Percentiles rank a stretch among this genome's conserved stretches.
phyloP scores from a whole-genome alignment of 2,888 invertebrate species.

The Athalia rosae region DNA sequence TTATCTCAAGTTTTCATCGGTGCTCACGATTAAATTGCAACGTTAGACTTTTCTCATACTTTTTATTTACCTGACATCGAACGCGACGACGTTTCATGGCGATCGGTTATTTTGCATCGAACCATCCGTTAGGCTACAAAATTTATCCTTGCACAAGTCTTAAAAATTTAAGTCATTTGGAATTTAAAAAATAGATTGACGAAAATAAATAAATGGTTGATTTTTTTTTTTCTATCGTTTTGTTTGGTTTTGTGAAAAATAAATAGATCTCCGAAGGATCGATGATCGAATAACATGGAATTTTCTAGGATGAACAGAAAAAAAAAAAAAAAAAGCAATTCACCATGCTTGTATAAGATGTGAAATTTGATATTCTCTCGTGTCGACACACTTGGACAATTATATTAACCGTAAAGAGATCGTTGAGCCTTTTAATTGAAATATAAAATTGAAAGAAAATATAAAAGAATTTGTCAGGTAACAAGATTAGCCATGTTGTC shows the following conservation, averaged over 20 bases:
- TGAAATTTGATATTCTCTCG: no score
- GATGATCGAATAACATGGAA: conserved; percentile 58
- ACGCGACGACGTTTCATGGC: conserved; percentile 44
- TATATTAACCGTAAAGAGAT: conserved; percentile 63
- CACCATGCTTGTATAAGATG: no score
- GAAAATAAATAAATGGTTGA: conserved; percentile 58
- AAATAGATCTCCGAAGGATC: conserved; percentile 53
- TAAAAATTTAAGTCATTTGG: conserved; percentile 38
- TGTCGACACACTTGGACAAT: conserved; percentile 4
- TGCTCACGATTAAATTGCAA: conserved; percentile 32
- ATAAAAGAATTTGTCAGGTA: conserved; percentile 57
- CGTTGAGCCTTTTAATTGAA: conserved; percentile 52
- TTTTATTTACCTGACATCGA: conserved; percentile 36
- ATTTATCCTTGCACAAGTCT: conserved; percentile 22
- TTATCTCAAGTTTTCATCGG: conserved; percentile 2
- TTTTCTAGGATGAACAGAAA: conserved; percentile 50
- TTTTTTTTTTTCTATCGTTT: conserved; percentile 29
- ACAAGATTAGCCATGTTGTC: conserved; percentile 60
- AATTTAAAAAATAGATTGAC: conserved; percentile 57
- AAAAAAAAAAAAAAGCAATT: conserved; percentile 54
- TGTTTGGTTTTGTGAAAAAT: no score
- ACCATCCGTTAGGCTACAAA: neutral
- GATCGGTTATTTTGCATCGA: conserved; percentile 3
- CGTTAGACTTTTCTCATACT: conserved; percentile 31
- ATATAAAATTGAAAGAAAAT: conserved; percentile 58